Evolutionary conservation across 1,140 invertebrate species (phyloP), one percentile per base, ranked within the genome.

Genomic region (Drosophila azteca): DNA sequence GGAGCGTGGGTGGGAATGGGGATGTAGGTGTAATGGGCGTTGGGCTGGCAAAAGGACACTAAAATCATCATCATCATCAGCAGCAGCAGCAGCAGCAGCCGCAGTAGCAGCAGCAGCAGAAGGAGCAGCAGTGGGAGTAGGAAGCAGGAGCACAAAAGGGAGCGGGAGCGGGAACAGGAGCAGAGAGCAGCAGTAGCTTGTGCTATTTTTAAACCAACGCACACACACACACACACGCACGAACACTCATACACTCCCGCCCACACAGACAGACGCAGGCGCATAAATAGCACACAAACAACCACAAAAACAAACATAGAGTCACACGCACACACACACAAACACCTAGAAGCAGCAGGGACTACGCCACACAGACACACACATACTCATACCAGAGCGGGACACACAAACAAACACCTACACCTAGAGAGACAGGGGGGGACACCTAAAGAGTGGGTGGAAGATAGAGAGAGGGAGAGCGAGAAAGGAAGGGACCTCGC

Each of bases 201-300:
- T 87, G 68, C 82, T 87, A 87, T 87, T 87, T 87, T 87, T 87
- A 87, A 87, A 87, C 70, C 83, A 88, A 77, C 68, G 74, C 72
- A 68, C 65, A 76, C 54, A 46, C 20, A 41, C n/a, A 44, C 0
- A 45, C 53, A 66, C 17, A 26, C 24, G 0, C 57, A 35, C 55
- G n/a, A n/a, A 65, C 26, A 53, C 35, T 49, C 44, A 43, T 26
- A 45, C 3, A 43, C 39, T 48, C 15, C 7, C 29, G 35, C 48
- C 51, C 24, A 64, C 67, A 71, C 43, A 68, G 39, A 67, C 67
- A 82, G 74, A 87, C 82, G 83, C 82, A 87, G 79, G 83, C 82
- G 82, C 82, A 85, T 85, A 82, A 85, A 85, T 85, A 82, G 83
- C 78, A 68, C 55, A 64, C 58, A 69, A 64, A 64, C 68, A 67